Evolutionary conservation across 35 echinoderm and acorn worm genomes (phyloP).

Genomic region (Apostichopus californicus): DNA sequence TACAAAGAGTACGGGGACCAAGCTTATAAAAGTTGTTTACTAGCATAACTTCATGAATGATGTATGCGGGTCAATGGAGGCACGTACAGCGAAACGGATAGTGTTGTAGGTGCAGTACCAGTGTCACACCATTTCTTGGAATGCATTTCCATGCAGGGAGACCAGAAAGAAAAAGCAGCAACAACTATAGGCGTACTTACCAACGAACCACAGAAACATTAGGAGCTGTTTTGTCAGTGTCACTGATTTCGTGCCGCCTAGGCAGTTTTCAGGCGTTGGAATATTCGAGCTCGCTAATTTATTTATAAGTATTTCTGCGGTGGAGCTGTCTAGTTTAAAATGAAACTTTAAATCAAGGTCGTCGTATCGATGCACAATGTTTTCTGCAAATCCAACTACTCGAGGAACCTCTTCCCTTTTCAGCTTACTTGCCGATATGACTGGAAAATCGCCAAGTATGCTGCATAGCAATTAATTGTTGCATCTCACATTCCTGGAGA

Average conservation of each 20-base stretch:
- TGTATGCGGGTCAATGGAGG: too few species aligned
- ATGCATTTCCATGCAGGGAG: too few species aligned
- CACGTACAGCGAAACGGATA: too few species aligned
- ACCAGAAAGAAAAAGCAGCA: too few species aligned
- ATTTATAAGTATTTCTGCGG: background rate
- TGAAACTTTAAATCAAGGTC: slow-evolving; percentile 6
- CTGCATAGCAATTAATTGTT: background rate
- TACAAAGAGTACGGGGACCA: too few species aligned
- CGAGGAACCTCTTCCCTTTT: background rate
- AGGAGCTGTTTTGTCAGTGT: background rate
- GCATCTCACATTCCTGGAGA: background rate
- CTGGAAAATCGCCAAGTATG: background rate
- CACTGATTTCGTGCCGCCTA: background rate
- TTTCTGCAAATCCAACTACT: background rate
- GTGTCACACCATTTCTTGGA: too few species aligned
- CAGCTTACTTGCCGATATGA: background rate
- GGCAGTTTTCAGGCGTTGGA: background rate
- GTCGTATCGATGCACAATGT: background rate
- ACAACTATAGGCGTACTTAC: background rate
- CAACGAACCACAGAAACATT: slow-evolving; percentile 22
- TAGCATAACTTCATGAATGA: too few species aligned
- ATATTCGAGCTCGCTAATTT: background rate
- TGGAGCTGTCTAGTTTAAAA: background rate
- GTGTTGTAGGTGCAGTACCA: too few species aligned
- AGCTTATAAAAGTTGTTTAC: too few species aligned